phyloP scores from a whole-genome alignment of 2,797 vertebrate species.

The Intellagama lesueurii region DNA sequence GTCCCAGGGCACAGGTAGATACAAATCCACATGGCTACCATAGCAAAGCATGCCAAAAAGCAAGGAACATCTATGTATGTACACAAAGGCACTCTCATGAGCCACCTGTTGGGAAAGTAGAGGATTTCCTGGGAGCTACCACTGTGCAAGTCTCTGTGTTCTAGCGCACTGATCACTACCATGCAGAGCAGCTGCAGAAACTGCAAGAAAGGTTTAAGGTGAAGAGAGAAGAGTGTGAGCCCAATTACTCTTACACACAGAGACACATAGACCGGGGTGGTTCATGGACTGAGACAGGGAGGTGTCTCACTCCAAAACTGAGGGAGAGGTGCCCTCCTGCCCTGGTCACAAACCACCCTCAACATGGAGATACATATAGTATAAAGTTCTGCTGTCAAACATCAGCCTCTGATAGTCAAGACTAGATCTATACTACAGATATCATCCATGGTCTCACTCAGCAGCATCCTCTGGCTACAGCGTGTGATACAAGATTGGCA shows the following conservation, averaged over 20 bases:
- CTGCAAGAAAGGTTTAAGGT: conserved; percentile 29
- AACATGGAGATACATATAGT: no score
- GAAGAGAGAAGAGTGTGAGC: not conserved
- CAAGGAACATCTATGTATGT: not conserved
- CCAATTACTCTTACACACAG: not conserved
- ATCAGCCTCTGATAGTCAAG: not conserved
- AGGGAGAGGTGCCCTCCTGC: no score
- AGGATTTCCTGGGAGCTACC: conserved; percentile 61
- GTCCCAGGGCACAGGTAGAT: not conserved
- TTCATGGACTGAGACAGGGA: no score
- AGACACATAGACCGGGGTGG: not conserved
- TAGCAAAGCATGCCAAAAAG: not conserved
- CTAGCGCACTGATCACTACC: conserved; percentile 50
- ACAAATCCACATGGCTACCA: not conserved
- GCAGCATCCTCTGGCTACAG: not conserved
- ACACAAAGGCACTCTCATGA: conserved; percentile 10
- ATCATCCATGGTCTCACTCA: no score
- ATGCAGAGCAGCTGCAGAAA: conserved; percentile 59
- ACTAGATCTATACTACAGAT: not conserved
- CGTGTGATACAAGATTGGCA: not conserved
- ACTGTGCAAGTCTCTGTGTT: conserved; percentile 40
- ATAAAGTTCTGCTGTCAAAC: not conserved
- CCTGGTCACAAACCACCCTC: no score
- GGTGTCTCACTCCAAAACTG: no score
- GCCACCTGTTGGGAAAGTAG: conserved; percentile 63